Percentiles rank a stretch among this genome's conserved stretches.
Conservation (phyloP, 2,113 vertebrate genomes). For the Amia ocellicauda region DNA sequence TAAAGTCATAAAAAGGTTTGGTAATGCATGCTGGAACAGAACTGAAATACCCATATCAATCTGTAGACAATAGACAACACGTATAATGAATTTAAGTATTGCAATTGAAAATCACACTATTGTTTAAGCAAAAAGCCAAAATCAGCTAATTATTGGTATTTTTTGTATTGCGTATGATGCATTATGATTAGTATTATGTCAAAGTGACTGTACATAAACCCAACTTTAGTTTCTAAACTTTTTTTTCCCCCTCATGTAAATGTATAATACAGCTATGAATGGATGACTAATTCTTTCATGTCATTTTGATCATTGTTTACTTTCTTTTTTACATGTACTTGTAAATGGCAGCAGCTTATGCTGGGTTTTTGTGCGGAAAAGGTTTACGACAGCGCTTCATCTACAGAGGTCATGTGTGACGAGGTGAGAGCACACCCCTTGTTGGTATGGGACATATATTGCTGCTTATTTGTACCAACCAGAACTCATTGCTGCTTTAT, state of each 20-base stretch:
- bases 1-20: constrained; percentile 26
- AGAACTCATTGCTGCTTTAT: not conserved
- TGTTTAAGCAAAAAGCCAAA: constrained; percentile 20
- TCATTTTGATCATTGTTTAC: too few species aligned
- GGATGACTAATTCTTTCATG: not conserved
- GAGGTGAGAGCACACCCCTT: constrained; percentile 5
- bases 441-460: constrained; percentile 50
- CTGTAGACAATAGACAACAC: constrained; percentile 34
- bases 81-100: constrained; percentile 29
- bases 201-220: constrained; percentile 56
- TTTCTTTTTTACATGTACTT: constrained; percentile 16
- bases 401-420: constrained; percentile 12
- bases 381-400: constrained; percentile 3
- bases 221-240: constrained; percentile 39
- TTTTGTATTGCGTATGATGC: constrained; percentile 33
- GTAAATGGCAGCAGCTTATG: constrained; percentile 41
- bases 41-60: constrained; percentile 44
- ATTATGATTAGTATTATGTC: constrained; percentile 52
- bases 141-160: too few species aligned
- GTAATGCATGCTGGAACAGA: constrained; percentile 29
- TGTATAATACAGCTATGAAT: not conserved
- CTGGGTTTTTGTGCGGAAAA: constrained; percentile 23
- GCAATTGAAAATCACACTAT: constrained; percentile 40
- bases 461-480: constrained; percentile 51
- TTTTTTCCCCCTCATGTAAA: not conserved